A percentile compares a stretch with the other conserved stretches of the same genome.
Conservation (phyloP, 2,113 vertebrate species). For the Chaenocephalus aceratus region DNA sequence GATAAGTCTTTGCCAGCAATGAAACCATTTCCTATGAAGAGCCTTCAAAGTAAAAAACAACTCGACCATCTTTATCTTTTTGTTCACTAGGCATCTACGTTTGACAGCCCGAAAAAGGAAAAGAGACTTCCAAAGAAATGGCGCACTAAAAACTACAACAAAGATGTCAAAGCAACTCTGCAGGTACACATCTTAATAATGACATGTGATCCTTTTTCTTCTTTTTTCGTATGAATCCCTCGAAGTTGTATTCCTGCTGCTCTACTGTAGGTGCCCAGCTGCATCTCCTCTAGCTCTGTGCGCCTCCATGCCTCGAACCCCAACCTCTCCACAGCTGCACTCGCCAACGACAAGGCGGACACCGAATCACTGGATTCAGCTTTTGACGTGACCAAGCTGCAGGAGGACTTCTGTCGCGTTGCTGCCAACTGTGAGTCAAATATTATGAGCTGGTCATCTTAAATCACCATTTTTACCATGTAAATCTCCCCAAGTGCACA, state of each 20-base stretch:
- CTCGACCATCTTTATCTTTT: background rate
- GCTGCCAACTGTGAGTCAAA: conserved; percentile 90
- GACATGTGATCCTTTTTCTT: background rate
- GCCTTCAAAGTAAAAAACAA: conserved; percentile 10
- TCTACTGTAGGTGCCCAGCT: conserved; percentile 81
- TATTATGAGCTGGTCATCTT: background rate
- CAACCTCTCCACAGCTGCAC: conserved; percentile 93
- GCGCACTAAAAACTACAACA: conserved; percentile 91
- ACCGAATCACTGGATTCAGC: conserved; percentile 88
- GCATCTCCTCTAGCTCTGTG: conserved; percentile 87
- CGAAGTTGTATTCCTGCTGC: background rate
- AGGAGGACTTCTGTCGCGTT: conserved; percentile 94
- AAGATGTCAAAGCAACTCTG: conserved; percentile 94
- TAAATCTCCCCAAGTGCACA: background rate
- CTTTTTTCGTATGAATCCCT: background rate
- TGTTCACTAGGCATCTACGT: conserved; percentile 85
- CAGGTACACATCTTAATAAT: conserved; percentile 85
- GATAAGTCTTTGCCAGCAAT: background rate
- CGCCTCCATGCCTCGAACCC: conserved; percentile 98
- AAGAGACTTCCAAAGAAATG: conserved; percentile 92
- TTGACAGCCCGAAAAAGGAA: conserved; percentile 98
- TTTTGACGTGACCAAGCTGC: conserved; percentile 93
- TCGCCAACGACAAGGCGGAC: conserved; percentile 89
- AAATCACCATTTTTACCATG: background rate
- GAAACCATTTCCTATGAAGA: conserved; percentile 11